Conservation (phyloP, 2,113 vertebrate genomes). For the Oceanodroma tethys region DNA sequence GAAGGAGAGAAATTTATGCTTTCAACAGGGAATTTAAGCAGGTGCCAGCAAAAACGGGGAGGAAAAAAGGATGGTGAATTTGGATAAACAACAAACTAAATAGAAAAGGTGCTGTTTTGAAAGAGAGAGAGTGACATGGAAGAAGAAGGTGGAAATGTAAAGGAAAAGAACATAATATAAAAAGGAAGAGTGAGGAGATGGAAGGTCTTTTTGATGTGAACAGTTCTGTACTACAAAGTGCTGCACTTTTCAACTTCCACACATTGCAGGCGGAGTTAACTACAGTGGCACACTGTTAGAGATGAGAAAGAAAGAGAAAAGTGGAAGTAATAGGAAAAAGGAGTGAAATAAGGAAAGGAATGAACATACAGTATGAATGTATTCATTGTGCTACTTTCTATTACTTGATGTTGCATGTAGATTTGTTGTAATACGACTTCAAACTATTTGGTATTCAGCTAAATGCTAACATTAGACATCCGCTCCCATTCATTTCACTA, state of each 20-base stretch:
- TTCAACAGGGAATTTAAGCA: not conserved
- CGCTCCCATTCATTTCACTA: not conserved
- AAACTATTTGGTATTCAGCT: not conserved
- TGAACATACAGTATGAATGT: not conserved
- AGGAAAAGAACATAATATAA: not conserved
- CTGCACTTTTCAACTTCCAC: not conserved
- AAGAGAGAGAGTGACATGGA: not conserved
- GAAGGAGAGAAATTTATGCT: not conserved
- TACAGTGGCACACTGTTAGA: not conserved
- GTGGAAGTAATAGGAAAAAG: not conserved
- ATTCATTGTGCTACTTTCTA: not conserved
- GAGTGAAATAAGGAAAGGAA: not conserved
- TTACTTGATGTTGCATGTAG: not conserved
- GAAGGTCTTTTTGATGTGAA: not conserved
- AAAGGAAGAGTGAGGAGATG: not conserved
- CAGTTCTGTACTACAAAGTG: not conserved
- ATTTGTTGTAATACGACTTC: not conserved
- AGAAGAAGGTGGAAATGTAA: not conserved
- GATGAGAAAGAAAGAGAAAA: not conserved
- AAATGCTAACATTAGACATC: not conserved
- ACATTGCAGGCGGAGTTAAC: not conserved
- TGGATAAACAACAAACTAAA: not conserved
- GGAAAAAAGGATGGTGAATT: not conserved
- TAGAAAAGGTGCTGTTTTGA: not conserved
- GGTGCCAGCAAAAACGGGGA: not conserved